Conservation (phyloP, 2,113 vertebrate genomes). For the Apteryx mantelli region DNA sequence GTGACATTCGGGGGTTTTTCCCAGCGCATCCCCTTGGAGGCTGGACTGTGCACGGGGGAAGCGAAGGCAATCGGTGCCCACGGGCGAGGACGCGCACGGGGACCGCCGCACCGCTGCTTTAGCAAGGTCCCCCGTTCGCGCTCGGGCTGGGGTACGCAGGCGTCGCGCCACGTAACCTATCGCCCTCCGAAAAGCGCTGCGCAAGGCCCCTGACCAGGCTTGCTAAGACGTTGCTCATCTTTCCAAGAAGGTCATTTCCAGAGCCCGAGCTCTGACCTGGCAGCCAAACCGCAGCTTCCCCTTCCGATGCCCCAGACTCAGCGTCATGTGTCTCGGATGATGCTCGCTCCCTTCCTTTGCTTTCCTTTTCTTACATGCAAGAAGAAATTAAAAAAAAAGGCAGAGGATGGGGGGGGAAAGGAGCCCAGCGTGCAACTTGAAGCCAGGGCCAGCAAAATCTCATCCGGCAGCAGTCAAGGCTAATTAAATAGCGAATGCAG, state of each 20-base stretch:
- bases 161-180: accelerated
- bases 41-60: too few species aligned
- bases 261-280: background rate
- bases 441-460: background rate
- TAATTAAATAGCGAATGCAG: background rate
- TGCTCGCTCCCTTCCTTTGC: background rate
- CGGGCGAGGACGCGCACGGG: background rate
- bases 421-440: background rate
- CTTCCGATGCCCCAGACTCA: background rate
- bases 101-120: background rate
- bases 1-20: too few species aligned
- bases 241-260: background rate
- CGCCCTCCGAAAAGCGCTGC: accelerated
- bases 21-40: too few species aligned
- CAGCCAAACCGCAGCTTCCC: conserved; percentile 45
- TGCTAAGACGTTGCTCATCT: background rate
- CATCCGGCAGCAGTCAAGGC: background rate
- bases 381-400: background rate
- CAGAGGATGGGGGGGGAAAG: background rate
- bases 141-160: background rate
- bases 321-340: background rate
- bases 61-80: too few species aligned
- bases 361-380: background rate
- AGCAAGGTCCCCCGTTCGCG: accelerated
- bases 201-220: accelerated